Base-by-base conservation (phyloP, 2,113 vertebrate species). In the Cichladusa arquata region DNA sequence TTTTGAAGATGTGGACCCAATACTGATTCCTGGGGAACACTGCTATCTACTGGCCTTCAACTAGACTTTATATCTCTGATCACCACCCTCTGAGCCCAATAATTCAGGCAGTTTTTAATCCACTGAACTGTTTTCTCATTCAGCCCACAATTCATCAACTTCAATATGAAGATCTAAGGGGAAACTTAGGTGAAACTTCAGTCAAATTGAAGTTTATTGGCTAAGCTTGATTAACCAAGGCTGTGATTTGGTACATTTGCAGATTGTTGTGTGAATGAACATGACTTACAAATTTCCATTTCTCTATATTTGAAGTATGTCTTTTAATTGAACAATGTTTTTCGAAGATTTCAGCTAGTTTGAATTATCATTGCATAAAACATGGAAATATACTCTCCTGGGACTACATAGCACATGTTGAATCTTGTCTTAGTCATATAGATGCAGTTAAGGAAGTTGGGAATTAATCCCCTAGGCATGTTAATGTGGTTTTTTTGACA, bases 401-500 rank as follows among this genome's bases (percentile, higher is more conserved):
- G 73, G 86, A 87, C 10, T 26, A 62, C 38, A 54, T 4, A 83
- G 54, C 56, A 86, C 64, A 29, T 86, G 81, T 92, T 82, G 61
- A 93, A 74, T 47, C 48, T 96, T 89, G 91, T 53, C 50, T 96
- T 95, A 91, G 88, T 96, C 89, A 84, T 82, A 94, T 22, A 94
- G 85, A 81, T 72, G 51, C 45, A 86, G 29, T 85, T 73, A 88
- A 74, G 65, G 57, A 96, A 96, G 44, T 36, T 76, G 92, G 76
- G 88, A 97, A 98, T 96, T 96, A 97, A 97, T 97, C 90, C 93
- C 94, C 14, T 50, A 96, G 81, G 93, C 81, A 94, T 96, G 91
- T 92, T 97, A 97, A 96, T 92, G 56, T 61, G 13, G 12, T 93
- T 96, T 95, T 28, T 96, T 97, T 97, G 95, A 97, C 94, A 97